Evolutionary conservation across 2,888 invertebrate genomes (phyloP).

Genomic region (Cyclophora punctaria): DNA sequence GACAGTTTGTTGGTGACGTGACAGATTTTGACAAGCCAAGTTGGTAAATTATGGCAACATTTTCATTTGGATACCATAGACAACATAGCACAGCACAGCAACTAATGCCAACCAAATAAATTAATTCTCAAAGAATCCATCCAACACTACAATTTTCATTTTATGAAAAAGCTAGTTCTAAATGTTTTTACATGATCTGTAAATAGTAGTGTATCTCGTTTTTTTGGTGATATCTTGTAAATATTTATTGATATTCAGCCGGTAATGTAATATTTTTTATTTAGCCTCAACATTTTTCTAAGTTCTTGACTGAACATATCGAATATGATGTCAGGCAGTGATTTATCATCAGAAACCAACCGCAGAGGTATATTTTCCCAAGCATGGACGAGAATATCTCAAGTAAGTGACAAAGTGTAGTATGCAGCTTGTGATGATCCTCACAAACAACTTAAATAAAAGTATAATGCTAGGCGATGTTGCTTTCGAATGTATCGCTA

Average conservation of each 20-base stretch:
- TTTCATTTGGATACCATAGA: not conserved
- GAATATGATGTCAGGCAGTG: slow-evolving; percentile 82
- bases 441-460: too few species aligned
- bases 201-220: not conserved
- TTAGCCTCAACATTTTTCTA: slow-evolving; percentile 1
- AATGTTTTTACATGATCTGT: slow-evolving; percentile 2
- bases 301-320: not conserved
- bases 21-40: slow-evolving; percentile 4
- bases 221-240: slow-evolving; percentile 1
- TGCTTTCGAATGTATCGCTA: too few species aligned
- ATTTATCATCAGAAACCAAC: slow-evolving; percentile 74
- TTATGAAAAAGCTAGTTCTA: not conserved
- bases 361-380: slow-evolving; percentile 79
- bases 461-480: too few species aligned
- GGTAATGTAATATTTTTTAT: slow-evolving; percentile 29
- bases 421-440: too few species aligned
- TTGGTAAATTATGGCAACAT: slow-evolving; percentile 12
- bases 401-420: slow-evolving; percentile 55
- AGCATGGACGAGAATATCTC: slow-evolving; percentile 79
- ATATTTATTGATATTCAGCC: slow-evolving; percentile 1
- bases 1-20: slow-evolving; percentile 13
- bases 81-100: too few species aligned
- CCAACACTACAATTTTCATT: slow-evolving; percentile 4
- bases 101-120: slow-evolving; percentile 2
- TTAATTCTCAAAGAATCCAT: slow-evolving; percentile 3